Evolutionary conservation across 2,888 invertebrate species (phyloP).

Genomic region (Phragmatobia fuliginosa): DNA sequence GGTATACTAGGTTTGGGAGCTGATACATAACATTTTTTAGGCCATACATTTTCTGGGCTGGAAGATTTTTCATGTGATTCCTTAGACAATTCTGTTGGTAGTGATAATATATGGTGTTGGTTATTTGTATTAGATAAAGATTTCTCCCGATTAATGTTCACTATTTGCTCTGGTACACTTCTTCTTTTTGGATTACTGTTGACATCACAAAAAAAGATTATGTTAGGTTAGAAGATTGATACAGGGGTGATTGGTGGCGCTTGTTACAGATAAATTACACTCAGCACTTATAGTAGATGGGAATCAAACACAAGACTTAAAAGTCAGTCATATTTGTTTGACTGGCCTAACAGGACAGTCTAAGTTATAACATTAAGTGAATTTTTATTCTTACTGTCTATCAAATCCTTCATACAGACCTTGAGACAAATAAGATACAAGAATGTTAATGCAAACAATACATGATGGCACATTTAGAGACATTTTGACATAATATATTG

Average conservation of each 20-base stretch:
- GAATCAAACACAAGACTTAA: background rate
- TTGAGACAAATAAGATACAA: background rate
- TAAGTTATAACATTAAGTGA: background rate
- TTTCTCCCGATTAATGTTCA: constrained; percentile 31
- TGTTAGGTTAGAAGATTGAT: background rate
- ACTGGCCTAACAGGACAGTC: background rate
- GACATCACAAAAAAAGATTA: background rate
- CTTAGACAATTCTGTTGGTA: constrained; percentile 13
- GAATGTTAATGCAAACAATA: background rate
- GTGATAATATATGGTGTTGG: constrained; percentile 14
- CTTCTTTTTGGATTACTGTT: constrained; percentile 75
- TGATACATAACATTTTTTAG: background rate
- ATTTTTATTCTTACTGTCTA: background rate
- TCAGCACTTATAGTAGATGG: background rate
- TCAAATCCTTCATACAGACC: background rate
- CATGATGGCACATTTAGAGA: too few species aligned
- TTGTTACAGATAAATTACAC: background rate
- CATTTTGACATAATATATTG: too few species aligned
- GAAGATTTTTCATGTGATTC: constrained; percentile 1
- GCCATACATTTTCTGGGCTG: background rate
- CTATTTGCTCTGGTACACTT: constrained; percentile 61
- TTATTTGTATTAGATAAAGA: constrained; percentile 50
- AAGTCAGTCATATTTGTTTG: too few species aligned
- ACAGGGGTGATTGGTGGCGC: too few species aligned
- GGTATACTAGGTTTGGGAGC: background rate